Percentiles rank a stretch among this genome's conserved stretches.
These are phyloP conservation scores for Halichondria panicea DNA, from an alignment of 37 sponge, comb jelly and placozoan genomes.

Conservation along the genomic window DNA sequence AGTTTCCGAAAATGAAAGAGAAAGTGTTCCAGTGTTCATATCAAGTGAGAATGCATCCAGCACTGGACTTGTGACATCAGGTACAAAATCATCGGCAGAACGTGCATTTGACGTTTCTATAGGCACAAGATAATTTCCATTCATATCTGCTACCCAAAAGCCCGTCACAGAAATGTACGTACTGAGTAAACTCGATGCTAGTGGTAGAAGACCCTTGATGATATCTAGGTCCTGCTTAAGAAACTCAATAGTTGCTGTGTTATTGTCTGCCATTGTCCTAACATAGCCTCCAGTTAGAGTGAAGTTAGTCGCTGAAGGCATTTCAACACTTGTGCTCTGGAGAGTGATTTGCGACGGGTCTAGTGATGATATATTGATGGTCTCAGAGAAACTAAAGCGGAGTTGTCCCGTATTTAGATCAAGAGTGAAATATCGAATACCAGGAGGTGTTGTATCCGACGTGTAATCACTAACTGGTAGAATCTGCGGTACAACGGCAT, in stretches of 20 bases:
- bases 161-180: conserved; percentile 63
- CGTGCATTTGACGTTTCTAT: conserved; percentile 14
- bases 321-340: conserved; percentile 27
- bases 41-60: conserved; percentile 65
- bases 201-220: conserved; percentile 62
- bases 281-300: conserved; percentile 58
- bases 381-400: conserved; percentile 78
- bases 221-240: conserved; percentile 63
- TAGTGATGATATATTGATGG: conserved; percentile 63
- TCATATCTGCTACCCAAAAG: conserved; percentile 64
- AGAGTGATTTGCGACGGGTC: conserved; percentile 62
- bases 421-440: conserved; percentile 38
- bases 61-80: conserved; percentile 66
- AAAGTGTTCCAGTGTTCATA: conserved; percentile 58
- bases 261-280: conserved; percentile 41
- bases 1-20: conserved; percentile 83
- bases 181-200: conserved; percentile 40
- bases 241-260: conserved; percentile 40
- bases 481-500: conserved; percentile 36
- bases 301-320: background rate
- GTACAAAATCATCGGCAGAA: conserved; percentile 31
- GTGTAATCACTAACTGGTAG: conserved; percentile 50
- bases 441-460: conserved; percentile 60
- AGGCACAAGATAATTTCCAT: conserved; percentile 55
- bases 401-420: conserved; percentile 73